Evolutionary conservation across 2,888 invertebrate genomes (phyloP), one percentile per base, ranked within the genome.

Genomic region (Caenorhabditis auriculariae): DNA sequence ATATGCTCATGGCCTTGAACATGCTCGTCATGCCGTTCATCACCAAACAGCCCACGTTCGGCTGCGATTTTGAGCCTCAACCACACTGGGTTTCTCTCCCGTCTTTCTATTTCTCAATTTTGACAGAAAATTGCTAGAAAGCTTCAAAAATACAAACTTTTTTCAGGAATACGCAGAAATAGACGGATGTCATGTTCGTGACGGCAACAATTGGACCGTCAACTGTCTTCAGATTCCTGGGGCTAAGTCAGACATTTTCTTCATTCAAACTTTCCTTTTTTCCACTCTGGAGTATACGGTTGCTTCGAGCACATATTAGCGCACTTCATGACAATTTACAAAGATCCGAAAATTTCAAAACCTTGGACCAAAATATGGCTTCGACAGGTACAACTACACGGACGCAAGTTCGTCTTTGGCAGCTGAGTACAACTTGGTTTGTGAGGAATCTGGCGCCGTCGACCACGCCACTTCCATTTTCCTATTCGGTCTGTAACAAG

Each of bases 21-120:
- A 68, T 74, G 66, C 68, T 74, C 69, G 60, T 74, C 3, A 77
- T 80, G 74, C 74, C 78, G 4, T 69, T 79, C 49, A 73, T 79
- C n/a, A 69, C 73, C 3, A 72, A 65, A 45, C 41, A 66, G 24
- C 66, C 68, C 5, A 37, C 50, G 15, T 72, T 72, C 49, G 26
- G 43, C 2, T 78, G 78, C 48, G 38, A 48, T 12, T 42, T 68
- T 26, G 48, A 46, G 3, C 49, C 42, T 23, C 15, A 19, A 6
- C 12, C 29, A 1, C 21, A 29, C 17, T 29, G 44, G 51, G 51
- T 48, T 26, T 37, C 27, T 6, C 29, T 21, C 35, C 19, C 17
- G 3, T 17, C 9, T 46, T 46, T 21, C 17, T 6, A 38, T 38
- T 17, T 19, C 32, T 47, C 12, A 47, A 38, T 38, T 21, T 15